Base-by-base conservation (phyloP, 2,113 vertebrate genomes). In the Hippocampus zosterae region DNA sequence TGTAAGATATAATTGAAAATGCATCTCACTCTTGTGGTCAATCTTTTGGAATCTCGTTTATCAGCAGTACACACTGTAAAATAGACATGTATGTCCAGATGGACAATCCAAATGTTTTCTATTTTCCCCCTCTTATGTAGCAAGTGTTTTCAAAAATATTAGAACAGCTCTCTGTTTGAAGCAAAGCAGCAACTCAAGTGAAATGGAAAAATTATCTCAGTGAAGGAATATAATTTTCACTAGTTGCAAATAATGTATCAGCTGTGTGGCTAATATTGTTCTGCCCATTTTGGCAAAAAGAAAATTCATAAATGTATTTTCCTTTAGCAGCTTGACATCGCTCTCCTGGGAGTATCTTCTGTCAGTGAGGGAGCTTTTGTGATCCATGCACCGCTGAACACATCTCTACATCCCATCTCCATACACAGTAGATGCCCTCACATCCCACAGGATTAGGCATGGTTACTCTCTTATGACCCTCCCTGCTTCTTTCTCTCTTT, bases 361-460 rank as follows among this genome's bases (percentile, higher is more conserved):
- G 85, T 91, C 88, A 88, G 86, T 85, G 82, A 82, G 82, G 75
- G 80, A 82, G 85, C 77, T 79, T 89, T 85, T 85, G 83, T 88
- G 88, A 90, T 86, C 80, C 84, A 88, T 85, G 88, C 86, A 84
- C 81, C 75, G 55, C 75, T 85, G 86, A 91, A 77, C 89, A 88
- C 87, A 84, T 89, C 89, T 85, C 84, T 85, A 82, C 87, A 89
- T 79, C 84, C 74, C 84, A 88, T 88, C 86, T 88, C 87, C 86
- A 90, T 87, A 88, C 81, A 80, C 70, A 83, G 77, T 73, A 84
- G 83, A 90, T 88, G 84, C 83, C 85, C 86, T 84, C 86, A 83
- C 87, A 89, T 91, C 89, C 87, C 89, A 87, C 78, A 89, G 89
- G 89, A 91, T 91, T 91, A 91, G 85, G 84, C 87, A 89, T 72